Conservation (phyloP, 2,797 vertebrate genomes). For the Choloepus didactylus region DNA sequence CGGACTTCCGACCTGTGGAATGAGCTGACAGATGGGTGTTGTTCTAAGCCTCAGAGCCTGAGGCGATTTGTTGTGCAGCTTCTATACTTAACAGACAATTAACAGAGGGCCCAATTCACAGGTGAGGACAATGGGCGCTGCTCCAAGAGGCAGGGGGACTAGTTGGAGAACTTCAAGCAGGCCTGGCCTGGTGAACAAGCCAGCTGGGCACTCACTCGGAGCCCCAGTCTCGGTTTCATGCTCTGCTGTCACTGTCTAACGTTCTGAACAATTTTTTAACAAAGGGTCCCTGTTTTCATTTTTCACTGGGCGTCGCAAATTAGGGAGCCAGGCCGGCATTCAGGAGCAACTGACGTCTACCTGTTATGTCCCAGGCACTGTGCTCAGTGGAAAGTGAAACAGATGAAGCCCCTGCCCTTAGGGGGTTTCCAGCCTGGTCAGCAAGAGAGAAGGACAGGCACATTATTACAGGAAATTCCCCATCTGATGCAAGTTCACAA, state of each 20-base stretch:
- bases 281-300: background rate
- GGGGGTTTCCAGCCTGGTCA: background rate
- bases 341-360: accelerated
- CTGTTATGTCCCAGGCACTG: background rate
- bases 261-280: background rate
- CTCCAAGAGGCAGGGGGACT: background rate
- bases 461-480: background rate
- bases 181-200: background rate
- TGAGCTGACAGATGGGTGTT: no score
- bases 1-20: no score
- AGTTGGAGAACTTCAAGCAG: background rate
- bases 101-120: background rate
- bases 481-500: background rate
- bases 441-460: background rate
- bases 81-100: background rate
- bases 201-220: no score
- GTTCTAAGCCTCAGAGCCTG: background rate
- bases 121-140: background rate
- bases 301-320: background rate
- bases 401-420: background rate
- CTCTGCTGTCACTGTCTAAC: background rate
- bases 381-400: background rate
- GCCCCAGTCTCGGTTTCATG: no score
- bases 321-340: background rate
- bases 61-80: no score